Evolutionary conservation across 2,888 invertebrate species (phyloP).

Genomic region (Archaeoteleia sp.): DNA sequence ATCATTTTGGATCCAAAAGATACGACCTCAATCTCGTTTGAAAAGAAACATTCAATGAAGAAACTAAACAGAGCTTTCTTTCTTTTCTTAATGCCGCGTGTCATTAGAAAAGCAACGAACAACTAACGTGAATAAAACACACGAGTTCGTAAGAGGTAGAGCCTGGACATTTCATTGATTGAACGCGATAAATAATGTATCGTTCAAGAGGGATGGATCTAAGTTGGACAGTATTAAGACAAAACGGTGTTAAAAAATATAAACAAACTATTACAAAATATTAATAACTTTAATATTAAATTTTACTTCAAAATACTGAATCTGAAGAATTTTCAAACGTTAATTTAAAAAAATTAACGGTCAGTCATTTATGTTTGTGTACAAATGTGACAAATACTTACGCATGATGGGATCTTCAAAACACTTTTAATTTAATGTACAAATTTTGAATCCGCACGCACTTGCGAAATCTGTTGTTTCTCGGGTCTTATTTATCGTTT

Average conservation of each 20-base stretch:
- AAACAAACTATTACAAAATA: constrained; percentile 3
- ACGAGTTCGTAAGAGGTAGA: constrained; percentile 33
- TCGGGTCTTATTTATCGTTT: background rate
- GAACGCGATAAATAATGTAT: constrained; percentile 42
- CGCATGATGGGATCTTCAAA: too few species aligned
- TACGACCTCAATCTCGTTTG: background rate
- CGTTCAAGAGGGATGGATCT: constrained; percentile 25
- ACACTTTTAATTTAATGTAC: too few species aligned
- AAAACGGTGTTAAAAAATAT: constrained; percentile 2
- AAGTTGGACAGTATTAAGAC: constrained; percentile 13
- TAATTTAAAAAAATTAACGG: too few species aligned
- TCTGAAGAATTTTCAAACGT: too few species aligned
- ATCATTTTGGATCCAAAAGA: constrained; percentile 2
- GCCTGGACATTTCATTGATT: constrained; percentile 58
- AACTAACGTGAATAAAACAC: constrained; percentile 49
- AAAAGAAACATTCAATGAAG: background rate
- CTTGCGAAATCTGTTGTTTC: constrained; percentile 10
- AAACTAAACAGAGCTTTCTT: constrained; percentile 10
- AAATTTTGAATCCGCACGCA: constrained; percentile 9
- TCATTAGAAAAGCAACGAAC: constrained; percentile 38
- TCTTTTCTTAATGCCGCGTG: constrained; percentile 32
- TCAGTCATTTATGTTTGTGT: too few species aligned
- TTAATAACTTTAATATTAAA: too few species aligned
- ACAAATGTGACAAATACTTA: constrained; percentile 10
- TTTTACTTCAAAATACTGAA: too few species aligned